phyloP scores from a whole-genome alignment of 92 coral and sea anemone species.

The Actinernus sp. region DNA sequence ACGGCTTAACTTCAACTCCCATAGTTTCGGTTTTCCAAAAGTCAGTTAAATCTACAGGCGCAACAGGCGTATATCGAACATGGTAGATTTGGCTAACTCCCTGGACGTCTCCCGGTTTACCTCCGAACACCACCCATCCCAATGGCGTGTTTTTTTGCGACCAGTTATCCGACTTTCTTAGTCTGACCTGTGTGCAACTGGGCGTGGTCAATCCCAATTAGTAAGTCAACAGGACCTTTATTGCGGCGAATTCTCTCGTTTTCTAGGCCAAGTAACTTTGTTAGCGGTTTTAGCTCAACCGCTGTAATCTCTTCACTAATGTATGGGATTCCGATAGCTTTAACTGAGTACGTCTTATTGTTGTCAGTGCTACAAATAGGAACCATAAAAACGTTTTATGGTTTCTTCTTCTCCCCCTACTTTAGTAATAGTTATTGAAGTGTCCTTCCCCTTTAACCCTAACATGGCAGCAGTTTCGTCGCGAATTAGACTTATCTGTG shows the following conservation, averaged over 20 bases:
- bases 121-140: conserved; percentile 62
- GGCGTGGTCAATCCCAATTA: conserved; percentile 72
- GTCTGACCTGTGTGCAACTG: conserved; percentile 65
- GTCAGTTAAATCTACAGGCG: conserved; percentile 49
- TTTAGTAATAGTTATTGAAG: conserved; percentile 33
- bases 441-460: conserved; percentile 43
- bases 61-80: conserved; percentile 9
- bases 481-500: conserved; percentile 44
- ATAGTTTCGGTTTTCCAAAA: too few relatives aligned
- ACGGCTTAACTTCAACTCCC: too few relatives aligned
- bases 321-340: conserved; percentile 45
- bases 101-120: conserved; percentile 17
- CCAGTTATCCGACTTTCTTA: conserved; percentile 35
- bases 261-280: conserved; percentile 22
- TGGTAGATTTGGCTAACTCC: conserved; percentile 13
- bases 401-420: conserved; percentile 58
- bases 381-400: too few relatives aligned
- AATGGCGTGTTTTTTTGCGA: conserved; percentile 47
- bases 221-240: conserved; percentile 46
- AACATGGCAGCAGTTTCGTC: conserved; percentile 42
- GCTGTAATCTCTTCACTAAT: conserved; percentile 45
- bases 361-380: too few relatives aligned
- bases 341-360: too few relatives aligned
- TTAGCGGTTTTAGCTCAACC: not conserved
- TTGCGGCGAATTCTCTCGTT: conserved; percentile 25